Conservation (phyloP, 2,113 vertebrate species). For the Psettodes erumei region DNA sequence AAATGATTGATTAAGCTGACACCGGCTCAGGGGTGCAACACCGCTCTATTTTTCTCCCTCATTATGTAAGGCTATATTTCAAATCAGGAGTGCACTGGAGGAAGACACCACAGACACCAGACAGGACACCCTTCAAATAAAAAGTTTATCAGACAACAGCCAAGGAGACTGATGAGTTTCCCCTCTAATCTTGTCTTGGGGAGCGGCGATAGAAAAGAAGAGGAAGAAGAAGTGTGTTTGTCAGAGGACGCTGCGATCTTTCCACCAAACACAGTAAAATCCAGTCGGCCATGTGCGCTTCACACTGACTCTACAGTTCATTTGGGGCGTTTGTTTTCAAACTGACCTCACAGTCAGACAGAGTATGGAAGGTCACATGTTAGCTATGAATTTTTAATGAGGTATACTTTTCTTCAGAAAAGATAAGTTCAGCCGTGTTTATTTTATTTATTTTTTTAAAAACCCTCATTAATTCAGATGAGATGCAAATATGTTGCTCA, state of each 20-base stretch:
- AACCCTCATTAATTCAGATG: constrained; percentile 12
- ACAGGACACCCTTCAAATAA: constrained; percentile 81
- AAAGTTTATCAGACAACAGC: constrained; percentile 78
- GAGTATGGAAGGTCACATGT: background rate
- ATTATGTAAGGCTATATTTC: constrained; percentile 87
- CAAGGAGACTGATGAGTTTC: constrained; percentile 77
- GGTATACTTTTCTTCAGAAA: constrained; percentile 10
- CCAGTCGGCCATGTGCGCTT: background rate
- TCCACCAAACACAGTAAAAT: constrained; percentile 7
- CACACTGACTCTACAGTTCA: background rate
- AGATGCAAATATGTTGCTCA: constrained; percentile 15
- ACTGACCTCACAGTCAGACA: background rate
- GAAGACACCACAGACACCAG: constrained; percentile 81
- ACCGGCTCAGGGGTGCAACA: constrained; percentile 82
- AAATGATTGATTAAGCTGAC: constrained; percentile 90
- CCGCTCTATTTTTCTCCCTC: constrained; percentile 81
- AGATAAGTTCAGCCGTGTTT: constrained; percentile 16
- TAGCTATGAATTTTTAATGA: constrained; percentile 8
- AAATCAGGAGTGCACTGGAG: constrained; percentile 81
- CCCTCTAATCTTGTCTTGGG: constrained; percentile 68
- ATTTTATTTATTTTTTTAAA: too few species aligned
- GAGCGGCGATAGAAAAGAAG: constrained; percentile 34
- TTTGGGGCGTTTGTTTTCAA: constrained; percentile 10
- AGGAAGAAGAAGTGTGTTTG: constrained; percentile 38
- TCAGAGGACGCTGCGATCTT: constrained; percentile 32